These are phyloP conservation scores for Aphis gossypii DNA, from an alignment of 1,140 invertebrate species.

Conservation along the genomic window DNA sequence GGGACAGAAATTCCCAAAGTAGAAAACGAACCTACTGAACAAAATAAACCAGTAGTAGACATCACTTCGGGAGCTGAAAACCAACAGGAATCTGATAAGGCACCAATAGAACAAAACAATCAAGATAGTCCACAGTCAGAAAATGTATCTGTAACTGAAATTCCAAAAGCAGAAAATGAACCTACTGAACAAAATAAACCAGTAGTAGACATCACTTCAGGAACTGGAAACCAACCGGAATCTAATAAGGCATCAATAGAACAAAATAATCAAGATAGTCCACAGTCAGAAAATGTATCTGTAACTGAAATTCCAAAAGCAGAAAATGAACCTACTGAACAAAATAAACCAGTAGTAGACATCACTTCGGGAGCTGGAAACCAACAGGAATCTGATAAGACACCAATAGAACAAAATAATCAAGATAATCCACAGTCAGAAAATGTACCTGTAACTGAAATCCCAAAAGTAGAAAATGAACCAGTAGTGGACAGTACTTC, in stretches of 20 bases:
- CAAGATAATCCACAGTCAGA: neutral
- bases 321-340: neutral
- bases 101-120: neutral
- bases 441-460: too few species aligned
- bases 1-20: neutral
- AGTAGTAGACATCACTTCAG: neutral
- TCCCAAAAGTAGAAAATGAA: too few species aligned
- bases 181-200: conserved; percentile 1
- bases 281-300: neutral
- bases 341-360: neutral
- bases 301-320: neutral
- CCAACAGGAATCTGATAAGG: neutral
- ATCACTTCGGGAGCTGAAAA: neutral
- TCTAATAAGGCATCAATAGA: neutral
- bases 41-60: neutral
- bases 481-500: neutral
- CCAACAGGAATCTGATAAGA: neutral
- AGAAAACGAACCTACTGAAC: neutral
- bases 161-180: neutral
- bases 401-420: neutral
- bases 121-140: neutral
- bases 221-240: neutral
- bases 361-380: neutral
- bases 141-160: neutral
- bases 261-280: neutral